Conservation (phyloP, 2,888 invertebrate species). For the Drosophila atripex region DNA sequence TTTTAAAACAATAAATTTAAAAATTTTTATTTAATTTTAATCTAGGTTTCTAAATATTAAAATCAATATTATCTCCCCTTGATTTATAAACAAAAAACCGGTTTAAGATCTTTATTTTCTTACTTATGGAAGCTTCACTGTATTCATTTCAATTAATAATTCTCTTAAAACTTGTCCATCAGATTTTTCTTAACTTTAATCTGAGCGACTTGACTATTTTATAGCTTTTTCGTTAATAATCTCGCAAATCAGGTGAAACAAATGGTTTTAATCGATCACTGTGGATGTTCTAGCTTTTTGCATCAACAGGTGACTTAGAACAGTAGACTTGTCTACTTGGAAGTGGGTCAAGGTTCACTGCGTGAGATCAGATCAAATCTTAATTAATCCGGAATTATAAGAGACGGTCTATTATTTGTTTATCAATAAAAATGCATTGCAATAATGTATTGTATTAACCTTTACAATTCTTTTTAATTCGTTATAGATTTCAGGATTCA, state of each 20-base stretch:
- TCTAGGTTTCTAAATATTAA: no score
- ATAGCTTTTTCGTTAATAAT: slow-evolving; percentile 1
- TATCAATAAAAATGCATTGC: no score
- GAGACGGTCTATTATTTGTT: not conserved
- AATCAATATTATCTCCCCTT: no score
- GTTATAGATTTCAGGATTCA: no score
- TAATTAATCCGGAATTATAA: slow-evolving; percentile 19
- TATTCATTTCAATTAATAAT: not conserved
- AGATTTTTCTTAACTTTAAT: not conserved
- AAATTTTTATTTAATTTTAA: no score
- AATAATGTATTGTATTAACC: no score
- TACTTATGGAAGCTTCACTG: not conserved
- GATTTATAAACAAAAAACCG: not conserved
- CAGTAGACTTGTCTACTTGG: not conserved
- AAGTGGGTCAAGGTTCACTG: slow-evolving; percentile 20
- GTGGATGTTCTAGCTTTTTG: not conserved
- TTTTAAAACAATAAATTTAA: no score
- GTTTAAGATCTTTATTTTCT: not conserved
- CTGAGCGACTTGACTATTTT: not conserved
- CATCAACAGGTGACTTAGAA: not conserved
- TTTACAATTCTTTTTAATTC: no score
- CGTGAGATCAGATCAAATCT: slow-evolving; percentile 5
- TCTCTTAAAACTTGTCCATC: not conserved
- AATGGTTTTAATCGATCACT: slow-evolving; percentile 23
- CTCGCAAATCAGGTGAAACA: slow-evolving; percentile 16